Percentiles rank a stretch among this genome's conserved stretches.
Conservation (phyloP, 2,888 invertebrate genomes). For the Mystacides longicornis region DNA sequence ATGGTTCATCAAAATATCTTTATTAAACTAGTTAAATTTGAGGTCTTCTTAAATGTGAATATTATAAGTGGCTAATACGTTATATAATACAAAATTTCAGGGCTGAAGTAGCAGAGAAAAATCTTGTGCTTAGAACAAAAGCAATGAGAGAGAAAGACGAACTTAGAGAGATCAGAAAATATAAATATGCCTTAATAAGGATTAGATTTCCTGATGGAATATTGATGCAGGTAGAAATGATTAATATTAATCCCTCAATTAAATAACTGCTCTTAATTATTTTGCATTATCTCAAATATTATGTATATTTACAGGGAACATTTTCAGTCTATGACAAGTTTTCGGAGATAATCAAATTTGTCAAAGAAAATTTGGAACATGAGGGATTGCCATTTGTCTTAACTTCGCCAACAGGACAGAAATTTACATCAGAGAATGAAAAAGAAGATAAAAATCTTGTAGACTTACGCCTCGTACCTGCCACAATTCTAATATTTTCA, state of each 20-base stretch:
- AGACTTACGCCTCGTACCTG: conserved; percentile 75
- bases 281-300: background rate
- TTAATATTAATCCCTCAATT: background rate
- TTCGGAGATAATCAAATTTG: conserved; percentile 66
- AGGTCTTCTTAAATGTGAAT: no score
- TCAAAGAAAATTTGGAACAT: conserved; percentile 66
- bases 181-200: conserved; percentile 78
- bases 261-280: background rate
- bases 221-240: conserved; percentile 67
- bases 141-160: conserved; percentile 93
- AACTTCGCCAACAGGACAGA: conserved; percentile 60
- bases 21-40: no score
- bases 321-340: conserved; percentile 80
- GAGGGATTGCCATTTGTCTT: conserved; percentile 63
- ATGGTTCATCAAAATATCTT: no score
- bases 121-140: conserved; percentile 81
- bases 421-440: conserved; percentile 45
- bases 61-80: no score
- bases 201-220: conserved; percentile 85
- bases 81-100: conserved; percentile 46
- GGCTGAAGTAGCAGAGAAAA: conserved; percentile 68
- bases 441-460: conserved; percentile 67
- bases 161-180: conserved; percentile 68
- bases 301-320: conserved; percentile 64
- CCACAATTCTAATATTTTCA: conserved; percentile 70